Evolutionary conservation across 2,888 invertebrate species (phyloP).

Genomic region (Cacoxenus indagator): DNA sequence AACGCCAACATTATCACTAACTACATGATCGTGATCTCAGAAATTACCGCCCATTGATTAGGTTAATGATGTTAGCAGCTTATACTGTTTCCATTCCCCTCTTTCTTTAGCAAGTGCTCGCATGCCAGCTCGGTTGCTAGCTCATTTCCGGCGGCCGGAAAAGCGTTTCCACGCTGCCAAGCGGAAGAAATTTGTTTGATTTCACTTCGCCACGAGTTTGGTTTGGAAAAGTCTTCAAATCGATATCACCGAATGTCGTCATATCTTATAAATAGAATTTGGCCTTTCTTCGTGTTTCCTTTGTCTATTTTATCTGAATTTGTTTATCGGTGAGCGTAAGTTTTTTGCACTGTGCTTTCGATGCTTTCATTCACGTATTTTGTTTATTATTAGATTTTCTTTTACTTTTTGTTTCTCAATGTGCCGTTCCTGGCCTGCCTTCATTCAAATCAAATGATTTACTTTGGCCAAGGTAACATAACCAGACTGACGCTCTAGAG

Average conservation of each 20-base stretch:
- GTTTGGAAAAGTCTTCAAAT: not conserved
- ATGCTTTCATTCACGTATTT: not conserved
- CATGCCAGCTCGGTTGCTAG: not conserved
- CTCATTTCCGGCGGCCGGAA: constrained; percentile 15
- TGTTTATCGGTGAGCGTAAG: constrained; percentile 11
- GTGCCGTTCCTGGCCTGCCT: not conserved
- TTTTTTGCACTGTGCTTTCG: not conserved
- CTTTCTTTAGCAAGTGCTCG: not conserved
- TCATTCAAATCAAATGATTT: not conserved
- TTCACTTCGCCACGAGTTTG: not conserved
- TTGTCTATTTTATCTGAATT: not conserved
- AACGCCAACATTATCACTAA: not conserved
- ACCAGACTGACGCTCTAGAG: too few species aligned
- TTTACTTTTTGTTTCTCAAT: not conserved
- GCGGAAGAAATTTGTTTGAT: constrained; percentile 13
- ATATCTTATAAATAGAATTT: constrained; percentile 9
- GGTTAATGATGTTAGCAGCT: not conserved
- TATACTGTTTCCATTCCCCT: not conserved
- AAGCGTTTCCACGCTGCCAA: not conserved
- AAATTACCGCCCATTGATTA: not conserved
- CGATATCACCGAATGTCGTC: not conserved
- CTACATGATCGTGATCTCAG: not conserved
- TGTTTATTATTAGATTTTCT: not conserved
- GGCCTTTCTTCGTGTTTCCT: constrained; percentile 13
- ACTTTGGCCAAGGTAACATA: not conserved